Evolutionary conservation across 23 tunicate genomes (phyloP), one percentile per base, ranked within the genome.

Genomic region (Trididemnum clinides): DNA sequence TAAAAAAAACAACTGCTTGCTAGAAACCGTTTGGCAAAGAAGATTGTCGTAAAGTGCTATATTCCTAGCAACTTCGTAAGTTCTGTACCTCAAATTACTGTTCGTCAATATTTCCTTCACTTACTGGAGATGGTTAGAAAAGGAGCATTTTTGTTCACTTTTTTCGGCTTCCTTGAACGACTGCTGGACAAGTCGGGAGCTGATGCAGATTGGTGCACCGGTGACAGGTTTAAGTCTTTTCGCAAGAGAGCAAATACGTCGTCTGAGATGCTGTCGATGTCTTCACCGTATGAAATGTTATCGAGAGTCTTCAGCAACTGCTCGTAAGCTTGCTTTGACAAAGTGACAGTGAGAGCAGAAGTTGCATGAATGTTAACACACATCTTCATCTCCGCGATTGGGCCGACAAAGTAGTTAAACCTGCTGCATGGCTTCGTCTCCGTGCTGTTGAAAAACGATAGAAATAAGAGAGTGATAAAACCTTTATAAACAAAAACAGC

Each of bases 301-400:
- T 95, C 99, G 38, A 95, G 58, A 1, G 99, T 95, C 65, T 95
- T 95, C 54, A 95, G 81, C 21, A 95, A 79, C 72, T 95, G 99
- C 64, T 95, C 99, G 77, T 95, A 95, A 1, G 89, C 92, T 27
- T 35, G 58, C 71, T 95, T 95, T 12, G 95, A 90, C 51, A 95
- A 78, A 0, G 88, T 82, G 35, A 95, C 88, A 15, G 90, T 75
- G 78, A 88, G 57, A 0, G 88, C 79, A 25, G 87, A 51, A 3
- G 82, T 29, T 26, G 92, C 70, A 2, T 75, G 75, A 33, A 89
- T 79, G 54, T 50, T 76, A 25, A 92, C 89, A 28, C 83, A 84
- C 97, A 92, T 88, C 50, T 64, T 70, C 81, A 49, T 88, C 38
- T 88, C 92, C 15, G 85, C 54, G 0, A 88, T 88, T 1, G 84